Base-by-base conservation (phyloP, 2,113 vertebrate genomes). In the Leiothrix lutea region DNA sequence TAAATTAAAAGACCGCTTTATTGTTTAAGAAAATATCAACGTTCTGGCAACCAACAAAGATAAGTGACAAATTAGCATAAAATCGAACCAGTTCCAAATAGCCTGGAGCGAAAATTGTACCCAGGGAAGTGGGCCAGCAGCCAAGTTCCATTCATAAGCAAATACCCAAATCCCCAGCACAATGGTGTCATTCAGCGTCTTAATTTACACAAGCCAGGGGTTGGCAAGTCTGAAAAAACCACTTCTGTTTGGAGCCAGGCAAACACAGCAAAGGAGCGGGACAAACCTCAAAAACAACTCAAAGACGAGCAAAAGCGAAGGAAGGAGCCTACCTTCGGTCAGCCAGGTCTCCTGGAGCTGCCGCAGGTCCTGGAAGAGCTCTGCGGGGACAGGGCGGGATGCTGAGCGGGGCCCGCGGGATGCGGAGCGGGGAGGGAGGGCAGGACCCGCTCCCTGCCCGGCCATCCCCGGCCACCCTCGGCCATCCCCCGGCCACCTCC, bases 261-360 rank as follows among this genome's bases (percentile, higher is more conserved):
- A 57, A 94, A 92, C 84, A 47, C 36, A 48, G 80, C 42, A 2
- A 22, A 35, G 48, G 65, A 91, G 44, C 64, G 13, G 80, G 5
- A 31, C 54, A 14, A 65, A 36, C n/a, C 26, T 8, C 51, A 5
- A 35, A 40, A 48, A 53, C 17, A 47, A 50, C 88, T 19, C 40
- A 35, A 35, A 48, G 65, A 3, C 1, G 53, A 73, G 53, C 8
- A 8, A 14, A 48, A 56, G 4, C 0, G 36, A 56, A 51, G 45
- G 35, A 56, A 48, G 51, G 58, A 74, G 90, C 98, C 97, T 97
- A 99, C 99, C 99, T 99, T 99, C 99, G 20, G 98, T 98, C 82
- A 99, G 98, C 99, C 99, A 99, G 28, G 99, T 98, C 98, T 99
- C 99, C 95, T 99, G 99, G 94, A 99, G 98, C 97, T 98, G 99